Evolutionary conservation across 2,113 vertebrate genomes (phyloP), one percentile per base, ranked within the genome.

Genomic region (Cephalopterus ornatus): DNA sequence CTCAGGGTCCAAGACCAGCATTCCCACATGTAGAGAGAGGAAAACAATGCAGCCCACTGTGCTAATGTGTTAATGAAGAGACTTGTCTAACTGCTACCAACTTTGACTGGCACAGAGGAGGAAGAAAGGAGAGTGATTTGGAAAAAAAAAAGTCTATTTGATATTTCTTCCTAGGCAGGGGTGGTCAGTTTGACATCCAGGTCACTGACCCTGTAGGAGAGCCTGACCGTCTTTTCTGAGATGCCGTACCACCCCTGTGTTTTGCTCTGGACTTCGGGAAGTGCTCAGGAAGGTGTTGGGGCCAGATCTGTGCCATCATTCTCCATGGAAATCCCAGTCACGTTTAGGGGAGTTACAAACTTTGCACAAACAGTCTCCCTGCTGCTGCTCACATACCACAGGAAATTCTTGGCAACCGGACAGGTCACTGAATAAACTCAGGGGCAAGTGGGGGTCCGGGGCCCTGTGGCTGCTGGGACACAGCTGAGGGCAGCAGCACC

Each of bases 31-130:
- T 14, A 65, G 85, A 76, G 73, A 70, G 86, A 65, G 81, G 70
- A 85, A 81, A 75, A 94, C 83, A 93, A 88, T 94, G 58, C 76
- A 96, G 35, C 56, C 80, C 91, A 65, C 73, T 86, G 80, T 86
- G 93, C 71, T 96, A 94, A 95, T 93, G 85, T 88, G 91, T 55
- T 91, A 89, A 80, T 89, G 62, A 84, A 94, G 67, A 76, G 72
- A 19, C 66, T 86, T 89, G 76, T 77, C 17, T 49, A 9, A 33
- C 28, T 87, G 61, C 77, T 75, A n/a, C 70, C 61, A 68, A 8
- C 50, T 87, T 81, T 20, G n/a, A 27, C 52, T 74, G 74, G 49
- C 61, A 75, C 37, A 14, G 28, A 55, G 2, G 2, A 89, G 52
- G 62, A 55, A 72, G 23, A 56, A 23, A 87, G 55, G 41, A 80